Conservation (phyloP, 2,797 vertebrate species). For the Lerista edwardsae region DNA sequence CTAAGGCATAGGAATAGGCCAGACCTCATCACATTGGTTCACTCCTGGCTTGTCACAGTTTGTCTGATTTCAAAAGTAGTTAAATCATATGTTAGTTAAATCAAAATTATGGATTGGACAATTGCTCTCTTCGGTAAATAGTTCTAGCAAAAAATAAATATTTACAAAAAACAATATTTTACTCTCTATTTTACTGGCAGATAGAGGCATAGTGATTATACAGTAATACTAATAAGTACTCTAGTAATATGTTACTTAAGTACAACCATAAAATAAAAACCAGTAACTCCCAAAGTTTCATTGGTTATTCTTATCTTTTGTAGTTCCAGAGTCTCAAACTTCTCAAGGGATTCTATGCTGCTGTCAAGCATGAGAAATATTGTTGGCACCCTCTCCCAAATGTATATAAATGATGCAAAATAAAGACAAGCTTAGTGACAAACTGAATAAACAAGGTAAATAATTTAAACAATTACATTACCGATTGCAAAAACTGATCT, state of each 20-base stretch:
- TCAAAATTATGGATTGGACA: too few relatives aligned
- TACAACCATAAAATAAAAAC: not conserved
- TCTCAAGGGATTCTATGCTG: not conserved
- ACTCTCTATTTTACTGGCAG: accelerated
- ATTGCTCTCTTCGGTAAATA: not conserved
- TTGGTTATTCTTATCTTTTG: too few relatives aligned
- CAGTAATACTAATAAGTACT: not conserved
- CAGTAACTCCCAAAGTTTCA: not conserved
- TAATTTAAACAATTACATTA: conserved; percentile 28
- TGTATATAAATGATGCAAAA: not conserved
- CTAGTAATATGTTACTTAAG: not conserved
- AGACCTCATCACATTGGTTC: too few relatives aligned
- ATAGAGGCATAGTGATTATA: not conserved
- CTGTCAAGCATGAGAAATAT: not conserved
- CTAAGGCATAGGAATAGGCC: too few relatives aligned
- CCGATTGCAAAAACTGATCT: conserved; percentile 24
- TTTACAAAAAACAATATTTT: not conserved
- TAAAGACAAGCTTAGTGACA: not conserved
- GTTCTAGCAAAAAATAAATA: not conserved
- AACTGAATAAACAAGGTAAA: conserved; percentile 9
- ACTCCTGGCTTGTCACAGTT: too few relatives aligned
- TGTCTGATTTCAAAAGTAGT: too few relatives aligned
- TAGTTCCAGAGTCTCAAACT: not conserved
- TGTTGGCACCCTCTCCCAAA: not conserved
- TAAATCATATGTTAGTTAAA: too few relatives aligned